Evolutionary conservation across 2,113 vertebrate genomes (phyloP), one percentile per base, ranked within the genome.

Genomic region (Ictidomys tridecemlineatus): DNA sequence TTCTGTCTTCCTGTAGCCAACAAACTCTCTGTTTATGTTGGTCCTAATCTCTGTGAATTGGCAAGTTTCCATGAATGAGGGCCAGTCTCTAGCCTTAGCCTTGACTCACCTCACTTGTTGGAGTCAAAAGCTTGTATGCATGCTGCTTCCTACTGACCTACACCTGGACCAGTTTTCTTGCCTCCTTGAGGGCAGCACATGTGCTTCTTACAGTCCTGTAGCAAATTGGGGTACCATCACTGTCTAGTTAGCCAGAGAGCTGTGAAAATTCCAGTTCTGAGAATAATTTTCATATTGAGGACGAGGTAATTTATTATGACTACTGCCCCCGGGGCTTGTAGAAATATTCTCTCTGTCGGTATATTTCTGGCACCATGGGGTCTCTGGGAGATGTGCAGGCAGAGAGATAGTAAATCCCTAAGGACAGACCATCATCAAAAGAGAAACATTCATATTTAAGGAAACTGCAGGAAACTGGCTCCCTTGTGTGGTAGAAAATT

Each of bases 361-460:
- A 6, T 61, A 79, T 89, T 83, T 77, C 82, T 93, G 34, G 30
- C 18, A 86, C 72, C 30, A 28, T 73, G 30, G 30, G 30, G 26
- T 78, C 65, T 90, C 45, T 90, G 76, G 90, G 48, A 88, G 77
- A 16, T 73, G 58, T n/a, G 18, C 17, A 74, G 37, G 48, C 45
- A 93, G 48, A 85, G 61, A 85, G 63, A 69, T 22, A 85, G 70
- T 37, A 61, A 92, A 79, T 9, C 74, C 45, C 34, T 18, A 82
- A 30, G 85, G 89, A 53, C 56, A 88, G 11, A 85, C 83, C 28
- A 20, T 61, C 58, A 86, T 87, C 56, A 63, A 58, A 74, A 94
- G 28, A 79, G 56, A 96, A 93, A 56, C 63, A 83, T 20, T n/a
- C 69, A 63, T 63, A 91, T 4, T 93, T 77, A 78, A 93, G 37